These are phyloP conservation scores for Microchirus variegatus DNA, from an alignment of 2,797 vertebrate species.

Conservation along the genomic window DNA sequence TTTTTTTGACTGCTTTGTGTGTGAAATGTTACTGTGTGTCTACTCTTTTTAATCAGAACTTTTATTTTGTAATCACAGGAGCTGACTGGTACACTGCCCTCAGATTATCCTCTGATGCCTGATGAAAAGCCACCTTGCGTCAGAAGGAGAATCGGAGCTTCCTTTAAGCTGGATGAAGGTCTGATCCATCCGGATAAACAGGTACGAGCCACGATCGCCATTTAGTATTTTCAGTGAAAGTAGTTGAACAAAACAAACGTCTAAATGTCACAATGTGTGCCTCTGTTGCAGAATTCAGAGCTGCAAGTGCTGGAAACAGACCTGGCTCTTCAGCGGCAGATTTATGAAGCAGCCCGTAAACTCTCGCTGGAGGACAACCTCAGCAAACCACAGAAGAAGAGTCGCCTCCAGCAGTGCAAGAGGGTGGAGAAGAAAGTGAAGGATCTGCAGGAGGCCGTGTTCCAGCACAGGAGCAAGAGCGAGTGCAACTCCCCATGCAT, in stretches of 20 bases:
- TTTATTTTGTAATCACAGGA: conserved; percentile 79
- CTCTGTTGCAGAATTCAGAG: conserved; percentile 81
- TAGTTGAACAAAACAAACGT: not conserved
- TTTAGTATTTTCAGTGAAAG: conserved; percentile 1
- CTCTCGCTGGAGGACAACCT: conserved; percentile 90
- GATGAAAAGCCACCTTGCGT: conserved; percentile 88
- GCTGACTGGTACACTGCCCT: conserved; percentile 87
- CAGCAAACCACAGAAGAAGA: conserved; percentile 86
- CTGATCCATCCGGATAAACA: conserved; percentile 81
- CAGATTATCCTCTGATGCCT: conserved; percentile 88
- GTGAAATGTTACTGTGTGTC: not conserved
- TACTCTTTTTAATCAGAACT: not conserved
- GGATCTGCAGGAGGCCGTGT: conserved; percentile 84
- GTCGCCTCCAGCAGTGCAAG: conserved; percentile 84
- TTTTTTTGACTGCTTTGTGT: no score
- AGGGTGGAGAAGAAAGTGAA: conserved; percentile 89
- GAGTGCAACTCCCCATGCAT: conserved; percentile 67
- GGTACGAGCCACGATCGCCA: conserved; percentile 71
- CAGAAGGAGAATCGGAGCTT: conserved; percentile 87
- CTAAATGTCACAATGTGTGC: conserved; percentile 3
- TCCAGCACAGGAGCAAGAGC: conserved; percentile 77
- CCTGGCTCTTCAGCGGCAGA: conserved; percentile 90
- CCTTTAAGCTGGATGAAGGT: conserved; percentile 89
- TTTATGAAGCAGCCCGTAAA: conserved; percentile 85
- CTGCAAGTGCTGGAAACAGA: conserved; percentile 86